These are phyloP conservation scores for Cheilosia impressa DNA, from an alignment of 2,888 invertebrate genomes.

Conservation along the genomic window DNA sequence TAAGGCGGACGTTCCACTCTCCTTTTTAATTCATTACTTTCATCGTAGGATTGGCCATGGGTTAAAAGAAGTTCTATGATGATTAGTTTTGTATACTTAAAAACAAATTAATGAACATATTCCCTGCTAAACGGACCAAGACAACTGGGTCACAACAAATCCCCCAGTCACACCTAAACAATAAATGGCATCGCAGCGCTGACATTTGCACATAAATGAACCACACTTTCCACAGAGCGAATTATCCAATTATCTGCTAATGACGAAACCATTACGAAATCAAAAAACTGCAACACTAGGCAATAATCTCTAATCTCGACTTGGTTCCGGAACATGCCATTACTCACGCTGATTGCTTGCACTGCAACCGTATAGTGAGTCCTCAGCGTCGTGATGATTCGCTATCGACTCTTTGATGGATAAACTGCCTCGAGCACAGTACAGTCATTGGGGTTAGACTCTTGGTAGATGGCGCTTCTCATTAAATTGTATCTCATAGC, in stretches of 20 bases:
- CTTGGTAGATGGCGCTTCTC: slow-evolving; percentile 22
- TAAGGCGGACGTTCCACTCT: too few species aligned
- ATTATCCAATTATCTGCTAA: slow-evolving; percentile 37
- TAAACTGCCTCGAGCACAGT: background rate
- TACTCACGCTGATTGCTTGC: slow-evolving; percentile 29
- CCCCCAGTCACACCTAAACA: slow-evolving; percentile 11
- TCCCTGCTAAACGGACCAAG: slow-evolving; percentile 4
- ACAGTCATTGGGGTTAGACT: background rate
- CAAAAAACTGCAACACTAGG: slow-evolving; percentile 38
- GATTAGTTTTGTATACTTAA: too few species aligned
- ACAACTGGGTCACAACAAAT: slow-evolving; percentile 11
- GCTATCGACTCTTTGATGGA: slow-evolving; percentile 11
- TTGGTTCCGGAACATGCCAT: slow-evolving; percentile 15
- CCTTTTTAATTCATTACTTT: too few species aligned
- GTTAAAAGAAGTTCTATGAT: too few species aligned
- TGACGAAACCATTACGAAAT: slow-evolving; percentile 40
- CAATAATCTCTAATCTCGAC: slow-evolving; percentile 24
- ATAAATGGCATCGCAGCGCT: background rate
- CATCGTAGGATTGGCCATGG: too few species aligned
- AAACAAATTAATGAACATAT: too few species aligned
- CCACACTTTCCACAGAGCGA: slow-evolving; percentile 26
- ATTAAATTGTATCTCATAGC: background rate
- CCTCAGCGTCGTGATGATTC: background rate
- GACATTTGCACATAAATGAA: slow-evolving; percentile 11
- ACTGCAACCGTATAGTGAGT: background rate